A percentile compares a stretch with the other conserved stretches of the same genome.
These are phyloP conservation scores for Synanthedon myopaeformis DNA, from an alignment of 2,888 invertebrate species.

Conservation along the genomic window DNA sequence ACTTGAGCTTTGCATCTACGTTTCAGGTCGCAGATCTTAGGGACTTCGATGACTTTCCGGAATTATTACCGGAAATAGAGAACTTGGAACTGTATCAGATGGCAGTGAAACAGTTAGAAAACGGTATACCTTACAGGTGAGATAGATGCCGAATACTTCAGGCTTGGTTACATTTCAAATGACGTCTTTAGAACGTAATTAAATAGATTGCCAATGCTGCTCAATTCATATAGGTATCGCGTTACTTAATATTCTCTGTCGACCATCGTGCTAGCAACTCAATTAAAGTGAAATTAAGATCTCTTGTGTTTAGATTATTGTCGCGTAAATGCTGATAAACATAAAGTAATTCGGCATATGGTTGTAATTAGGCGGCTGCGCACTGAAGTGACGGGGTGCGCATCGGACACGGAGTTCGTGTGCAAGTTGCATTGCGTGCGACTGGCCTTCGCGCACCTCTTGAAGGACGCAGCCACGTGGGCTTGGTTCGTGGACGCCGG, in stretches of 20 bases:
- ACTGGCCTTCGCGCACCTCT: conserved; percentile 84
- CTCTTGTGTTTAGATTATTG: too few species aligned
- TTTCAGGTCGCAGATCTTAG: conserved; percentile 84
- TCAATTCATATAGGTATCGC: too few species aligned
- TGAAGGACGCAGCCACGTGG: conserved; percentile 76
- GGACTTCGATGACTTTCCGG: conserved; percentile 89
- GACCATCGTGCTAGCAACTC: too few species aligned
- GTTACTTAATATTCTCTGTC: too few species aligned
- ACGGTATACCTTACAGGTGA: conserved; percentile 77
- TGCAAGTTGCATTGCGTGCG: conserved; percentile 96
- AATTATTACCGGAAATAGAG: conserved; percentile 81
- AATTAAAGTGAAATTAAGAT: too few species aligned
- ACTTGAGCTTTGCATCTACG: not conserved
- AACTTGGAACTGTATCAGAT: conserved; percentile 86
- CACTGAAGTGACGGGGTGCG: conserved; percentile 88
- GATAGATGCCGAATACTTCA: not conserved
- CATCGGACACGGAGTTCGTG: conserved; percentile 92
- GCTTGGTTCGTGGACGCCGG: conserved; percentile 91
- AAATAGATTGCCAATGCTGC: too few species aligned
- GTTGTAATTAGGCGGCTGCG: conserved; percentile 85
- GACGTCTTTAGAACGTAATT: too few species aligned
- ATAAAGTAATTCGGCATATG: too few species aligned
- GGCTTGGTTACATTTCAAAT: too few species aligned
- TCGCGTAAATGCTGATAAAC: too few species aligned
- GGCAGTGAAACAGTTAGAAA: conserved; percentile 86